A percentile compares a stretch with the other conserved stretches of the same genome.
These are phyloP conservation scores for Ommatoiulus sabulosus DNA, from an alignment of 2,888 invertebrate genomes.

Conservation along the genomic window DNA sequence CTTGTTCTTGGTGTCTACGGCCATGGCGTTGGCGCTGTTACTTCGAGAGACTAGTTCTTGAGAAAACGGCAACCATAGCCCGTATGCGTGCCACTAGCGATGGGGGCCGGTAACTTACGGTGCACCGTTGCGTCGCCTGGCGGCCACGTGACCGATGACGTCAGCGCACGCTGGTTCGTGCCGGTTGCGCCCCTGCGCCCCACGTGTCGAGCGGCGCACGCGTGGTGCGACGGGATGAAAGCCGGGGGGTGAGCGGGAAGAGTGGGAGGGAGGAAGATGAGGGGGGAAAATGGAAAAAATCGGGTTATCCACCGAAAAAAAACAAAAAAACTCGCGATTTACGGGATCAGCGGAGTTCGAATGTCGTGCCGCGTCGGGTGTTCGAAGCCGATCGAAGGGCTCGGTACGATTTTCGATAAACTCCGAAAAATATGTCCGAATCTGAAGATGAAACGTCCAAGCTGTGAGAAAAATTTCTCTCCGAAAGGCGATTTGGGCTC, in stretches of 20 bases:
- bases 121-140: conserved; percentile 37
- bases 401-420: too few relatives aligned
- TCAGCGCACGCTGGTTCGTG: conserved; percentile 23
- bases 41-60: conserved; percentile 22
- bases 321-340: too few relatives aligned
- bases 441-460: too few relatives aligned
- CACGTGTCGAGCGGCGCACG: background rate
- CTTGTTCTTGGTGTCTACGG: background rate
- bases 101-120: conserved; percentile 47
- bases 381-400: too few relatives aligned
- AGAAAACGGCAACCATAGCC: conserved; percentile 45
- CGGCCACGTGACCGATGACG: conserved; percentile 17
- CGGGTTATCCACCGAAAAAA: background rate
- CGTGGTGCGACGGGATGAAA: background rate
- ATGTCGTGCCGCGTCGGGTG: too few relatives aligned
- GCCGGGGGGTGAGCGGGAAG: background rate
- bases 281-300: too few relatives aligned
- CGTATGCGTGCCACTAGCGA: conserved; percentile 21
- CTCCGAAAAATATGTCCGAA: too few relatives aligned
- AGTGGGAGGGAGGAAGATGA: background rate
- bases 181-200: background rate
- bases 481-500: too few relatives aligned
- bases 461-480: too few relatives aligned
- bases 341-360: too few relatives aligned
- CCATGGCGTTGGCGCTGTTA: background rate